These are phyloP conservation scores for Petrolisthes cinctipes DNA, from an alignment of 2,888 invertebrate genomes.

Conservation along the genomic window DNA sequence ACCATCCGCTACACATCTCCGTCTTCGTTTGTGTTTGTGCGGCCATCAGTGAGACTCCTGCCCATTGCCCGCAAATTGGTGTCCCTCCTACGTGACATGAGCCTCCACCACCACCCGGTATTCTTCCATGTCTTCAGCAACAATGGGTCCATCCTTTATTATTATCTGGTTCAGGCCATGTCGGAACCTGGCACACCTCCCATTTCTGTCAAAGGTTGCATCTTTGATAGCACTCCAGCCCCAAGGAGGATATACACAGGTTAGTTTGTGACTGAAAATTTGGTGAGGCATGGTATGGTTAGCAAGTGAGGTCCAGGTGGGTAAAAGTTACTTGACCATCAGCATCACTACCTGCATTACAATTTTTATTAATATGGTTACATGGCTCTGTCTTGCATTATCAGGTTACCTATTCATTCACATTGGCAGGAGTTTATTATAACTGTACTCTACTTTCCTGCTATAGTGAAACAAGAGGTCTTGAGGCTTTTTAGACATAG, in stretches of 20 bases:
- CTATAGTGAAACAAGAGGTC: too few relatives aligned
- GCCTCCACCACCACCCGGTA: slow-evolving; percentile 79
- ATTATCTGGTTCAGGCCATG: slow-evolving; percentile 76
- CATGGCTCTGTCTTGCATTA: too few relatives aligned
- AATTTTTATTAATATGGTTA: too few relatives aligned
- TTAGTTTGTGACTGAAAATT: slow-evolving; percentile 8
- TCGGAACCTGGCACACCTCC: slow-evolving; percentile 26
- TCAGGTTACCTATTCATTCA: too few relatives aligned
- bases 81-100: slow-evolving; percentile 77
- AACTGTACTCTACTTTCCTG: too few relatives aligned
- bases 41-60: slow-evolving; percentile 33
- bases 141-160: slow-evolving; percentile 81
- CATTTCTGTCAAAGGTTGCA: slow-evolving; percentile 75
- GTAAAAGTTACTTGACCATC: too few relatives aligned
- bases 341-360: too few relatives aligned
- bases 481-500: too few relatives aligned
- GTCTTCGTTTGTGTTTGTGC: slow-evolving; percentile 75
- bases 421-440: too few relatives aligned
- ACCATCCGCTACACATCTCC: slow-evolving; percentile 81
- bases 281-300: too few relatives aligned
- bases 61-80: slow-evolving; percentile 75
- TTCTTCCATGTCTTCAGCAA: slow-evolving; percentile 83
- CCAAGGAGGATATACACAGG: slow-evolving; percentile 74
- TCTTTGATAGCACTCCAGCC: slow-evolving; percentile 81
- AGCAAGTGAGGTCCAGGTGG: too few relatives aligned